Evolutionary conservation across 2,113 vertebrate genomes (phyloP), one percentile per base, ranked within the genome.

Genomic region (Prionailurus bengalensis): DNA sequence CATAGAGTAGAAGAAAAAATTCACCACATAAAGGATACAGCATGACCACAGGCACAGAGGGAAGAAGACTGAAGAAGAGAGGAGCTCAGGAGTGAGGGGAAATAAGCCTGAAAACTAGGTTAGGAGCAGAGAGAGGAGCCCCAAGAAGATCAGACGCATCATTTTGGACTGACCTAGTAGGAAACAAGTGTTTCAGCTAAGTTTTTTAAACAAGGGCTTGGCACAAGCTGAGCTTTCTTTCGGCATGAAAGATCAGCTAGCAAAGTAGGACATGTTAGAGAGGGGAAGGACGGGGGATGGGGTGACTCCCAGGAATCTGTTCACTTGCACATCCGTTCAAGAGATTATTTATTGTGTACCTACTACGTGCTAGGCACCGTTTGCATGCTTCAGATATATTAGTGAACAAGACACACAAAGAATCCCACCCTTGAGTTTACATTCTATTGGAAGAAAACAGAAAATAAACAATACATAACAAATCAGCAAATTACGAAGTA

Each of bases 81-180:
- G 25, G 29, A 27, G 53, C 7, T 9, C 51, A 82, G 71, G 36
- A 61, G 16, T 8, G 8, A 21, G 11, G 29, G 81, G 58, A 78
- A 76, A 53, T 29, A 25, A 86, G 91, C 58, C 87, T 51, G 65
- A 70, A 93, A 53, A 58, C 70, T 36, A 93, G 58, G 33, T 31
- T 61, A 63, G 65, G 82, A 86, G 92, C 33, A 45, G 53, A 53
- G 2, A 51, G n/a, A 16, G 39, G 55, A 61, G 19, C 71, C 89
- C 94, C 55, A 15, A 21, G 66, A 93, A 89, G 83, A 45, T 36
- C 61, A 9, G 5, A 6, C 33, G 68, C 39, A 25, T 39, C 21
- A 5, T 13, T 45, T 33, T 9, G 68, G 68, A 39, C 55, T 84
- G 76, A 76, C 42, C 89, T 65, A 55, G 42, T 61, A 53, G 74